These are phyloP conservation scores for Eurystomus glaucurus DNA, from an alignment of 2,797 vertebrate species.

Conservation along the genomic window DNA sequence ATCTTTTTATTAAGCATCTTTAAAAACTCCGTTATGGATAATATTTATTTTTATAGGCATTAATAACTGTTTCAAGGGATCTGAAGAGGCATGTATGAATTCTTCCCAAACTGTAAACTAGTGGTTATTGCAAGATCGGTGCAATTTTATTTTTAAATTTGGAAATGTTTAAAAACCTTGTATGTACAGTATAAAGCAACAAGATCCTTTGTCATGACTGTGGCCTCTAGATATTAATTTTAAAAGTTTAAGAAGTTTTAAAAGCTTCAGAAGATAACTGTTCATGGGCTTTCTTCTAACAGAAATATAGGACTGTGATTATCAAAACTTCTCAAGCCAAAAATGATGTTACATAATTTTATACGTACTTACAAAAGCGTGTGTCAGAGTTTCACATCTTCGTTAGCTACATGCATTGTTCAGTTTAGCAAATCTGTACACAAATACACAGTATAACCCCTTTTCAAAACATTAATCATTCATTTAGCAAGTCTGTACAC, in stretches of 20 bases:
- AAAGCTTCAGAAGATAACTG: background rate
- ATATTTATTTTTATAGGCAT: background rate
- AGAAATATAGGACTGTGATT: background rate
- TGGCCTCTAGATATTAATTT: background rate
- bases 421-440: background rate
- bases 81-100: background rate
- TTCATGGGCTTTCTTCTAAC: accelerated
- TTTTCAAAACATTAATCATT: background rate
- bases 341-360: background rate
- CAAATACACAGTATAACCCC: background rate
- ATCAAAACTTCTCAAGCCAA: background rate
- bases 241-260: background rate
- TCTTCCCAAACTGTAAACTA: background rate
- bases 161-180: background rate
- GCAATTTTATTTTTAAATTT: background rate
- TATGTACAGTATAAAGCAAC: background rate
- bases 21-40: background rate
- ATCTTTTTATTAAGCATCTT: background rate
- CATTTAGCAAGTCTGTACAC: background rate
- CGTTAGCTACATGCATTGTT: background rate
- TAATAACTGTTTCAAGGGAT: background rate
- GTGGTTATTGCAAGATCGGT: background rate
- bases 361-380: background rate
- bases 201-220: background rate
- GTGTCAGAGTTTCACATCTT: background rate